Evolutionary conservation across 2,113 vertebrate species (phyloP), one percentile per base, ranked within the genome.

Genomic region (Cyanoliseus patagonus): DNA sequence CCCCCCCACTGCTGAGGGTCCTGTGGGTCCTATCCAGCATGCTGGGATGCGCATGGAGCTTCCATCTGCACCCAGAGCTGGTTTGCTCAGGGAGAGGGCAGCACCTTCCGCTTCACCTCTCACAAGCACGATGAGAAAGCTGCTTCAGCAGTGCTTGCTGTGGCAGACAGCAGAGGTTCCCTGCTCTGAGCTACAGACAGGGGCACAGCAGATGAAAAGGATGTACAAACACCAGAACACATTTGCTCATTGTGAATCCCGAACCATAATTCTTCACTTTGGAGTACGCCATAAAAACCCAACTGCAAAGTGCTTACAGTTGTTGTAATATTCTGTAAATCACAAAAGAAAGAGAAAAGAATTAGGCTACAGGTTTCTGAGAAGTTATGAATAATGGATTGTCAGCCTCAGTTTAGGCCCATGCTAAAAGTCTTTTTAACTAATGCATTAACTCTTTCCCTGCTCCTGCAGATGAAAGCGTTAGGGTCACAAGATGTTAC

Each of bases 391-490:
- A 41, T 95, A 94, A 96, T 91, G 95, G 93, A 80, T 92, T 96
- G 91, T 95, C 94, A 91, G 82, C 67, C 82, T 57, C 70, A 66
- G 91, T 64, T 94, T 94, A 96, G 70, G 64, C 49, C 46, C 33
- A 33, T 13, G 59, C 52, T 90, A 94, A 97, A 94, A 92, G 76
- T 94, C 75, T 89, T 74, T 83, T 79, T 77, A 92, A 91, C 91
- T 95, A 97, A 89, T 95, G 94, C 90, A 83, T 97, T 96, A 95
- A 94, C 91, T 92, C 90, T 90, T 95, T 94, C 87, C 37, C 37
- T 91, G 74, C 75, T 75, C 47, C 78, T 53, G 53, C 53, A 97
- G 95, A 95, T 94, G 86, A 97, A 97, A 95, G 95, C 70, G 0
- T 13, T 28, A 25, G n/a, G 96, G 91, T 95, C 93, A 97, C 41